phyloP scores from a whole-genome alignment of 2,888 invertebrate species.

The Brachypterus glaber region DNA sequence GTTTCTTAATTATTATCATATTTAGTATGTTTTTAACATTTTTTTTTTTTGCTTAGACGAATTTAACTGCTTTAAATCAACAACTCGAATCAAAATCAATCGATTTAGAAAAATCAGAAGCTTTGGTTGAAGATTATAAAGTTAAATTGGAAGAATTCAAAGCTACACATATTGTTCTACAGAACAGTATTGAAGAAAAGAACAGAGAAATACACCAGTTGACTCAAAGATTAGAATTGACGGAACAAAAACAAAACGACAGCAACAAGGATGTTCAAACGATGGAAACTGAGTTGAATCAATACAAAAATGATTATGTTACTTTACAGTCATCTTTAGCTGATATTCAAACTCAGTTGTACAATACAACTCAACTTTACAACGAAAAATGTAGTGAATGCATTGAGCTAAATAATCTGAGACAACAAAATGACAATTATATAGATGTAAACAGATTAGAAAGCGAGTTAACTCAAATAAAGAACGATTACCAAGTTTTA shows the following conservation, averaged over 20 bases:
- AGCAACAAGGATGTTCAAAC: constrained; percentile 26
- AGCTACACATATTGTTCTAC: constrained; percentile 12
- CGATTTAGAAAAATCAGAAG: constrained; percentile 13
- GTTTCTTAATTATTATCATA: constrained; percentile 4
- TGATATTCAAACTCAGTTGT: constrained; percentile 19
- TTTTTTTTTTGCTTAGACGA: too few species aligned
- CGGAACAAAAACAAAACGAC: constrained; percentile 21
- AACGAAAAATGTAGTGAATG: constrained; percentile 5
- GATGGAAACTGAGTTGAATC: constrained; percentile 23
- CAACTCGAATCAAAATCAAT: constrained; percentile 6
- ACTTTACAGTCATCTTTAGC: constrained; percentile 14
- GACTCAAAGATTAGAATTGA: constrained; percentile 21
- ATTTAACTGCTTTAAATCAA: too few species aligned
- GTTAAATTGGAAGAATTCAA: constrained; percentile 18
- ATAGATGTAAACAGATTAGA: background rate
- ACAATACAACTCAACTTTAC: background rate
- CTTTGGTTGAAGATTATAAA: constrained; percentile 16
- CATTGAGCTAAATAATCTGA: constrained; percentile 3
- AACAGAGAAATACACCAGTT: constrained; percentile 18
- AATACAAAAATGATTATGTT: constrained; percentile 18
- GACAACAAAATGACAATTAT: constrained; percentile 1
- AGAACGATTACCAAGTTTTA: constrained; percentile 13
- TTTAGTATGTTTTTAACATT: constrained; percentile 4
- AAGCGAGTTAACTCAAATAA: background rate
- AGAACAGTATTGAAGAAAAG: constrained; percentile 21